Base-by-base conservation (phyloP, 2,113 vertebrate genomes). In the Polyodon spathula region DNA sequence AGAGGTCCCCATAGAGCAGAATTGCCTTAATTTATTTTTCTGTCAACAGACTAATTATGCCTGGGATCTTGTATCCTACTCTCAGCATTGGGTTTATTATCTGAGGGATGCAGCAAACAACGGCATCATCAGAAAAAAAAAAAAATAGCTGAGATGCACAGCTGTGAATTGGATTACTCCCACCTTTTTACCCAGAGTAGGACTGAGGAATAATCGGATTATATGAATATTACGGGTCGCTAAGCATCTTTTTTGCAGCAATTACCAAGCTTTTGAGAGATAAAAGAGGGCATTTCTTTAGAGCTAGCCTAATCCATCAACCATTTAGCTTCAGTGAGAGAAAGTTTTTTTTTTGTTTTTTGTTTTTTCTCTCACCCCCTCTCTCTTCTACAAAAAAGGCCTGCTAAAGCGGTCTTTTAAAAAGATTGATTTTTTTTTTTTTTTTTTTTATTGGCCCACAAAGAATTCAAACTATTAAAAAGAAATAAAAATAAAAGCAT, bases 181-280 rank as follows among this genome's bases (percentile, higher is more conserved):
- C 68, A 69, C 82, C 79, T 81, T 63, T 80, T 85, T 81, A 53
- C 39, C 71, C 66, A 66, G 82, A 73, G 80, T 40, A 82, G 74
- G 87, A 86, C 77, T 93, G 86, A 86, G 82, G 84, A 78, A 86
- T 91, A 91, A 98, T 92, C 88, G 89, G 90, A 92, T 95, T 93
- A 92, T 85, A 85, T 82, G 84, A 93, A 90, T 87, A 93, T 91
- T 88, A 90, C 63, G 69, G 91, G 81, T 78, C 82, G 87, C 87
- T 86, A 87, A 92, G 86, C 88, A 92, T 91, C 84, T 88, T 94
- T 88, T 91, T 84, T 88, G 81, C 81, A 89, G 88, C 92, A 94
- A 93, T 95, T 93, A 93, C 81, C 86, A 91, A 93, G 88, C 86
- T 88, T 91, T 84, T 73, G 81, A 86, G 80, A 85, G 84, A 88